Conservation (phyloP, 2,113 vertebrate genomes). For the Gyps fulvus region DNA sequence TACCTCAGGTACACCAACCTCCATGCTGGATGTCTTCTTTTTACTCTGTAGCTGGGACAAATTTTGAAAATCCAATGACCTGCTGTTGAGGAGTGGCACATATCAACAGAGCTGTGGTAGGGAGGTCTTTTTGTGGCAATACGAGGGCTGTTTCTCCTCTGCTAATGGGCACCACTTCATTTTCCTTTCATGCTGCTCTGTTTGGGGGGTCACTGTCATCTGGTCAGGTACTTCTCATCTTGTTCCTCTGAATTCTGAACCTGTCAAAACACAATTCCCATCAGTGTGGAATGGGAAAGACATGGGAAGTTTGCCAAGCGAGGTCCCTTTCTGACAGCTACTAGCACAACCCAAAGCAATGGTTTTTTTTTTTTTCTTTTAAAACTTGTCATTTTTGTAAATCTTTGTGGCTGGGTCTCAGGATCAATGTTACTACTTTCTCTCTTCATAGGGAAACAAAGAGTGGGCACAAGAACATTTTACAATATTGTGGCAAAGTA, state of each 20-base stretch:
- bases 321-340: background rate
- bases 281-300: background rate
- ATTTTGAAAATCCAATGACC: background rate
- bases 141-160: background rate
- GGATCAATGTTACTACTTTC: background rate
- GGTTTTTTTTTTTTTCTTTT: background rate
- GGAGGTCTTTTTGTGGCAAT: background rate
- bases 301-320: background rate
- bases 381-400: background rate
- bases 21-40: background rate
- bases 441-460: background rate
- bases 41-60: background rate
- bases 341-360: background rate
- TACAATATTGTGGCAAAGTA: background rate
- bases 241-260: background rate
- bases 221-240: background rate
- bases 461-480: background rate
- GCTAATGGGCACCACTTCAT: background rate
- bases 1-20: background rate
- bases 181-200: background rate
- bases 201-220: background rate
- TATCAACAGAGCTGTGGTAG: background rate
- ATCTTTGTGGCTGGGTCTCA: background rate
- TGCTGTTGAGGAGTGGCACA: background rate
- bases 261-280: background rate